Percentiles rank a stretch among this genome's conserved stretches.
Evolutionary conservation across 2,888 invertebrate genomes (phyloP).

Genomic region (Cetonia aurata): DNA sequence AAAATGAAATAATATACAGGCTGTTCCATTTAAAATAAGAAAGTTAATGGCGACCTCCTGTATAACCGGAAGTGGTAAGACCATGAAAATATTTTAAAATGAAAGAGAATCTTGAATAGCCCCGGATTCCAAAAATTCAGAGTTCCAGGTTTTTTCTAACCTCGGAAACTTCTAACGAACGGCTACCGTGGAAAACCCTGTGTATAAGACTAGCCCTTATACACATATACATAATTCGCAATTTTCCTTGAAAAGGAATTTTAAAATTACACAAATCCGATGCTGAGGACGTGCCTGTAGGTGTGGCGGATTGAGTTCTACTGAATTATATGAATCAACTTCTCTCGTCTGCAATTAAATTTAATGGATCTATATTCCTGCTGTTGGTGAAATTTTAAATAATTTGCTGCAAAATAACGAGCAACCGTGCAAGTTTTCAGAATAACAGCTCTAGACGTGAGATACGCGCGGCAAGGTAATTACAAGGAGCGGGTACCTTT

Average conservation of each 20-base stretch:
- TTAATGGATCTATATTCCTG: constrained; percentile 40
- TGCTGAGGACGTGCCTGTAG: not conserved
- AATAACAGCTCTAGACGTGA: constrained; percentile 32
- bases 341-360: constrained; percentile 30
- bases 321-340: constrained; percentile 30
- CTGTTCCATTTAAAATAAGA: too few species aligned
- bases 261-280: constrained; percentile 20
- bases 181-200: too few species aligned
- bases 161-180: too few species aligned
- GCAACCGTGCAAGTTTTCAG: constrained; percentile 28
- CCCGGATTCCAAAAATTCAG: too few species aligned
- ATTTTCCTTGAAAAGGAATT: not conserved
- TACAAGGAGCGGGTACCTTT: constrained; percentile 37
- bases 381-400: constrained; percentile 40
- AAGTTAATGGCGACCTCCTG: too few species aligned
- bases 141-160: too few species aligned
- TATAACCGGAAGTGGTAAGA: too few species aligned
- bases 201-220: too few species aligned
- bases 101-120: too few species aligned
- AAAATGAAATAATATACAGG: too few species aligned
- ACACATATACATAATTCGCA: too few species aligned
- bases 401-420: constrained; percentile 37
- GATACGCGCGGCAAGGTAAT: constrained; percentile 39
- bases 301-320: constrained; percentile 13
- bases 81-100: too few species aligned